phyloP scores from a whole-genome alignment of 2,797 vertebrate genomes.

The Crypturellus tataupa region DNA sequence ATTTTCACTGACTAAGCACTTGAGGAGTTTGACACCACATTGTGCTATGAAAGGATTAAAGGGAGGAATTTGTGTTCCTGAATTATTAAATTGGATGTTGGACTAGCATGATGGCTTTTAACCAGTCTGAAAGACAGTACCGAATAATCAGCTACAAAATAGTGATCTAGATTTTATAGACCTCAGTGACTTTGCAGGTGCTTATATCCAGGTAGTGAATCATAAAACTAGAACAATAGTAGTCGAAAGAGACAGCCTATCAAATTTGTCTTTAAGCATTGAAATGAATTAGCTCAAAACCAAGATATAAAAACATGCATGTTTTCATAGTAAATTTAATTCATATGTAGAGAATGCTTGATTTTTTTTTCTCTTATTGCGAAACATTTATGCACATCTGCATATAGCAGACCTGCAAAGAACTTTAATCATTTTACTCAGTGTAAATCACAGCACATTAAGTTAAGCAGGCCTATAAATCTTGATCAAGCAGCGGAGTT shows the following conservation, averaged over 20 bases:
- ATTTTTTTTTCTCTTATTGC: not conserved
- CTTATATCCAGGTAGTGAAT: not conserved
- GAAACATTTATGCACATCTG: not conserved
- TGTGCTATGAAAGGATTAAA: not conserved
- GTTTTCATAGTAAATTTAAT: not conserved
- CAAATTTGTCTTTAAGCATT: not conserved
- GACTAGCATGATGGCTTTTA: conserved; percentile 17
- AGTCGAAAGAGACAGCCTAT: not conserved
- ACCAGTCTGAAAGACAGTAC: not conserved
- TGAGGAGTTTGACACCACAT: not conserved
- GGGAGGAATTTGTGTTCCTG: not conserved
- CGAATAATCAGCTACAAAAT: not conserved
- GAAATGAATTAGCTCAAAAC: not conserved
- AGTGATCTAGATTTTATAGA: not conserved
- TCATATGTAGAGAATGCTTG: fast-evolving
- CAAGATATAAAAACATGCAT: not conserved
- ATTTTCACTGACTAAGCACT: not conserved
- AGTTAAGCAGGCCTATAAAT: not conserved
- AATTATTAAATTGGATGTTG: conserved; percentile 9
- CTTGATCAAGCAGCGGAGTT: not conserved
- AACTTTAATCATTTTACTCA: not conserved
- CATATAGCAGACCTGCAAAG: not conserved
- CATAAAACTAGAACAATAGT: not conserved
- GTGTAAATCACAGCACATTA: not conserved
- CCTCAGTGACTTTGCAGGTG: not conserved